Evolutionary conservation across 1,140 invertebrate species (phyloP), one percentile per base, ranked within the genome.

Genomic region (Panulirus ornatus): DNA sequence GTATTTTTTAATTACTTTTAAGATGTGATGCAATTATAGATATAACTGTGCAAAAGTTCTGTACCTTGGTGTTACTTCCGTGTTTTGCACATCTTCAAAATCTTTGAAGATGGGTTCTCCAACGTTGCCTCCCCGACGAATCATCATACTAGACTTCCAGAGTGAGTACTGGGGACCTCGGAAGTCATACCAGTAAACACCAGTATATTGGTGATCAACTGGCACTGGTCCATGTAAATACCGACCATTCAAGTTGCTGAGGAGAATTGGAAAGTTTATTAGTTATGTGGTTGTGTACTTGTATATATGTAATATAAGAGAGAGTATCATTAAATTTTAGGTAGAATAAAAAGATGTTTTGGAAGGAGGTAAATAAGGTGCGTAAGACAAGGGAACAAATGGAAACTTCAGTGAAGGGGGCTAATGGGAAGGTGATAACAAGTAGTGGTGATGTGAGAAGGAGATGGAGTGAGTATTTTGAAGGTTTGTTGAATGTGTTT

Each of bases 131-230:
- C 93, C 92, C 8, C 95, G 95, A 78, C 95, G 93, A 47, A 96
- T 94, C 94, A 95, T 95, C 94, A 96, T 95, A 85, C 94, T 94
- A 1, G 95, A 94, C 88, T 94, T 94, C 79, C 93, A 93, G 0
- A 96, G 93, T 0, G 95, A 95, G 30, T 94, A 94, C 40, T 93
- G 94, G 0, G 95, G 94, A 5, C 95, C 95, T 73, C 94, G 94
- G 93, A 95, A 95, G 40, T 95, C 95, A 84, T 95, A 95, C 95
- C 95, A 96, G 91, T 95, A 95, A 75, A 95, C 95, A 0, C 95
- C 94, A 91, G 95, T 94, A n/a, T 94, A 95, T 79, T 94, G 93
- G 73, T 94, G 94, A 2, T 94, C 94, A 0, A 94, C 94, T 2
- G 95, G 94, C 27, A 95, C 92, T 3, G 94, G 93, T 9, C 95